Evolutionary conservation across 2,797 vertebrate species (phyloP).

Genomic region (Ara ararauna): DNA sequence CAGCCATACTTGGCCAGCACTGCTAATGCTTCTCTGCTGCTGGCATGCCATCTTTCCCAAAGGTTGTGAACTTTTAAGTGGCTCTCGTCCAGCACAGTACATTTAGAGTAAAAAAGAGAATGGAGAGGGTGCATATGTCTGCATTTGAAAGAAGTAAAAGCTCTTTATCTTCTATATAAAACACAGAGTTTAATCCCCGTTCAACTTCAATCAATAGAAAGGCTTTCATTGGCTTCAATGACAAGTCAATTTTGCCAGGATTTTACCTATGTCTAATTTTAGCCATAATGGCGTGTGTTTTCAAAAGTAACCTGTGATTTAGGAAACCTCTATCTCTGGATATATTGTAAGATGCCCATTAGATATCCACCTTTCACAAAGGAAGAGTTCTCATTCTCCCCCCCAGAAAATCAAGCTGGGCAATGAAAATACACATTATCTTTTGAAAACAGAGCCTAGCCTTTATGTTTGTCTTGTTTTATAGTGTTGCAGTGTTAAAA

Average conservation of each 20-base stretch:
- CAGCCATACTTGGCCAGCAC: not conserved
- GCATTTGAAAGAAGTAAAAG: not conserved
- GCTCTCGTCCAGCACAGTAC: not conserved
- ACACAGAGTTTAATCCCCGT: not conserved
- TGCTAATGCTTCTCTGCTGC: not conserved
- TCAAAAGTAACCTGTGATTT: not conserved
- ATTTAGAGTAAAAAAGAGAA: not conserved
- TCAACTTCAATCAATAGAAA: not conserved
- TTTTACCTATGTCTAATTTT: constrained; percentile 17
- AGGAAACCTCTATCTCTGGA: not conserved
- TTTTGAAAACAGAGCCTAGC: not conserved
- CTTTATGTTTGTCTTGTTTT: not conserved
- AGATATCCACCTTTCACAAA: not conserved
- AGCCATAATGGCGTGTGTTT: not conserved
- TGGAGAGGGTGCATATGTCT: not conserved
- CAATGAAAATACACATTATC: not conserved
- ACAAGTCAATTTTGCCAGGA: not conserved
- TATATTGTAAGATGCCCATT: not conserved
- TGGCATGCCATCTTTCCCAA: not conserved
- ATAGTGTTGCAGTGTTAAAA: constrained; percentile 34
- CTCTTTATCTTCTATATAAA: not conserved
- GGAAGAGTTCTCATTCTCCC: not conserved
- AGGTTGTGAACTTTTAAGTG: not conserved
- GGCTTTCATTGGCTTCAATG: not conserved
- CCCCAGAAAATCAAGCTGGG: not conserved